These are phyloP conservation scores for Geophilus truncorum DNA, from an alignment of 2,888 invertebrate genomes.

Conservation along the genomic window DNA sequence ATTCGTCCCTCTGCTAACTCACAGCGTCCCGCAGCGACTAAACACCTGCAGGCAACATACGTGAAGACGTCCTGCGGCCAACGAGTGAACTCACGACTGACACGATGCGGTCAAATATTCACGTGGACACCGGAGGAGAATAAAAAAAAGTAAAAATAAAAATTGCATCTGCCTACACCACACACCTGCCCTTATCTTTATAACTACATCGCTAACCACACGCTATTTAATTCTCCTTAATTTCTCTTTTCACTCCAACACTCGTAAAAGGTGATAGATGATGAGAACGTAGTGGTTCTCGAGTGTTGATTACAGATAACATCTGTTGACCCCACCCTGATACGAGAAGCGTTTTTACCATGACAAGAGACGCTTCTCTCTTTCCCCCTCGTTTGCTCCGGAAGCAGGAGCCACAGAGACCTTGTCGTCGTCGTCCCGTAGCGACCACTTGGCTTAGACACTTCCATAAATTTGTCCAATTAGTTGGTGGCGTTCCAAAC, in stretches of 20 bases:
- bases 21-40: slow-evolving; percentile 18
- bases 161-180: not conserved
- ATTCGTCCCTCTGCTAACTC: slow-evolving; percentile 28
- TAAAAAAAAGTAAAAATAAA: not conserved
- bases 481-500: slow-evolving; percentile 28
- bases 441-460: slow-evolving; percentile 22
- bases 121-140: not conserved
- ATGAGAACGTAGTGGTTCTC: not conserved
- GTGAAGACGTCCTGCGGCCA: slow-evolving; percentile 22
- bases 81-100: slow-evolving; percentile 17
- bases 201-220: slow-evolving; percentile 2
- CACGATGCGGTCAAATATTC: slow-evolving; percentile 7
- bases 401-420: slow-evolving; percentile 14
- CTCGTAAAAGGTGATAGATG: not conserved
- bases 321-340: slow-evolving; percentile 24
- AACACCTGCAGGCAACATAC: slow-evolving; percentile 29
- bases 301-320: slow-evolving; percentile 27
- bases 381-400: slow-evolving; percentile 16
- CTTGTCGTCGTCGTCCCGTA: slow-evolving; percentile 18
- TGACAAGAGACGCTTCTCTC: slow-evolving; percentile 10
- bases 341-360: slow-evolving; percentile 4
- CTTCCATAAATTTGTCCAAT: slow-evolving; percentile 31
- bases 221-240: not conserved
- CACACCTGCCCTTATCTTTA: slow-evolving; percentile 6
- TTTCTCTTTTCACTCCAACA: not conserved